Conservation (phyloP, 2,797 vertebrate genomes). For the Clamator glandarius region DNA sequence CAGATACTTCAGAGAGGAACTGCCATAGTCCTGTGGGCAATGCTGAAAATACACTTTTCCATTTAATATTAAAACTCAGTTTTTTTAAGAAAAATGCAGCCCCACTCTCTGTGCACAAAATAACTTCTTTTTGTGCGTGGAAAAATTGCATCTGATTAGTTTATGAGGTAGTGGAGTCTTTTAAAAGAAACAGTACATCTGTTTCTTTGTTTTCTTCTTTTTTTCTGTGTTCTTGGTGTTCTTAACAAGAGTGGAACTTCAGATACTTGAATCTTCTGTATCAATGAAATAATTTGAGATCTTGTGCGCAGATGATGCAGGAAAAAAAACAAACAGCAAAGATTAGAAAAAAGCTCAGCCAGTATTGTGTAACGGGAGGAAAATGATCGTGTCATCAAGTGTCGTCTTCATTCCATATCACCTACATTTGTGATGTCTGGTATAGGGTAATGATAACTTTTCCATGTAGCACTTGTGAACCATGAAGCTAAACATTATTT, state of each 20-base stretch:
- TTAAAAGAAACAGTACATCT: not conserved
- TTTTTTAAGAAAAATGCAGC: not conserved
- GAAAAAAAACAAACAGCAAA: not conserved
- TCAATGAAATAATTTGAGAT: not conserved
- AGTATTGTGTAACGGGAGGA: not conserved
- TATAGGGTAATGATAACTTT: not conserved
- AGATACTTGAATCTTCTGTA: not conserved
- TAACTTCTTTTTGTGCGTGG: not conserved
- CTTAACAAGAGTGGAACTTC: not conserved
- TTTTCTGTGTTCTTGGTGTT: not conserved
- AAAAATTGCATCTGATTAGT: not conserved
- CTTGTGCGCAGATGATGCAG: not conserved
- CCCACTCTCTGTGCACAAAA: not conserved
- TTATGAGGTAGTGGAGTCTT: not conserved
- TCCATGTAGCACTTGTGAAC: rapidly evolving
- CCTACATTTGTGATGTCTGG: not conserved
- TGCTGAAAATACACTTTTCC: not conserved
- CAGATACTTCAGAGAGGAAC: not conserved
- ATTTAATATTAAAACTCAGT: not conserved
- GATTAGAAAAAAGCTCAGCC: not conserved
- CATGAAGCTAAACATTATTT: not conserved
- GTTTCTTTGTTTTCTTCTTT: not conserved
- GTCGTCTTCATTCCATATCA: not conserved
- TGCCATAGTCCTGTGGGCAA: not conserved
- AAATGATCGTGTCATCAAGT: not conserved